Conservation (phyloP, 2,797 vertebrate species). For the Thripadectes ignobilis region DNA sequence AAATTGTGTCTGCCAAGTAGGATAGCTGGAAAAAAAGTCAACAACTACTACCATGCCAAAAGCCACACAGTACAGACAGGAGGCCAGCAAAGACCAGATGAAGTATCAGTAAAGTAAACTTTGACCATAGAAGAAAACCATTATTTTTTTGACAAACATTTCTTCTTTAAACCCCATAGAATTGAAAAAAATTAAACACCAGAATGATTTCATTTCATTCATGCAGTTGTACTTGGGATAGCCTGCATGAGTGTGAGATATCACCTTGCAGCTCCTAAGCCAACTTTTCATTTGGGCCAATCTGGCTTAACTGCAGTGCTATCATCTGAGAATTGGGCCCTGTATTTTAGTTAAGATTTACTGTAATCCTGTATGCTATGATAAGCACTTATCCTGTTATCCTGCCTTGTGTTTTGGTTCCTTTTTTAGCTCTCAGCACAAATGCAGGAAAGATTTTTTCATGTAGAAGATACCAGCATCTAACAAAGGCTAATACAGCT, state of each 20-base stretch:
- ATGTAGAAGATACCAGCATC: neutral
- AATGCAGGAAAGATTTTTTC: neutral
- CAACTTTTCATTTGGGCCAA: neutral
- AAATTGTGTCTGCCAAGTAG: slow-evolving; percentile 8
- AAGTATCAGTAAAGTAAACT: neutral
- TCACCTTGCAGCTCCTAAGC: neutral
- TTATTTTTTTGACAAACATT: neutral
- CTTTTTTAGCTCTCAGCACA: neutral
- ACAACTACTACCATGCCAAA: neutral
- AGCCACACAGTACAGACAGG: neutral
- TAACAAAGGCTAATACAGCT: neutral
- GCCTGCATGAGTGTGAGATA: neutral
- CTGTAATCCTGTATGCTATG: neutral
- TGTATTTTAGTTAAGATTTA: neutral
- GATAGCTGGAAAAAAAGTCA: neutral
- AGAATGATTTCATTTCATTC: neutral
- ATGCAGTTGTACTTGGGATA: neutral
- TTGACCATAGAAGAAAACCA: neutral
- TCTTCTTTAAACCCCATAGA: neutral
- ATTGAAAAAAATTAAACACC: neutral
- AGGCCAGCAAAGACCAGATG: neutral
- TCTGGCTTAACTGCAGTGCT: neutral
- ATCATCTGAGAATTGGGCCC: neutral
- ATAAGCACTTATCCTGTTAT: neutral
- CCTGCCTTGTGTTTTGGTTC: rapidly evolving